A percentile compares a stretch with the other conserved stretches of the same genome.
Conservation (phyloP, 2,113 vertebrate genomes). For the Piprites chloris region DNA sequence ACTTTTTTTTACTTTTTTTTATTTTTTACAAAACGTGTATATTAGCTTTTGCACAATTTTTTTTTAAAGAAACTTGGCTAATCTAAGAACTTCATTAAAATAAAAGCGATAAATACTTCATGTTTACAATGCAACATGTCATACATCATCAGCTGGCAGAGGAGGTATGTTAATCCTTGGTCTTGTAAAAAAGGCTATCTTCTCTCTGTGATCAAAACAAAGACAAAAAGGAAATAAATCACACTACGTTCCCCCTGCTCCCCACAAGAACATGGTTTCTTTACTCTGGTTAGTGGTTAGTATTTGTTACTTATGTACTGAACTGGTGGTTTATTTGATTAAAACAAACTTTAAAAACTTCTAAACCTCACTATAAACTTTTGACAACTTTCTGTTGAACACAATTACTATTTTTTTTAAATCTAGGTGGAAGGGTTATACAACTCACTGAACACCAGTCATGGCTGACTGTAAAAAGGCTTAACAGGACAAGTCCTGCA, state of each 20-base stretch:
- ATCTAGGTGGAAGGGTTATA: background rate
- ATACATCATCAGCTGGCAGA: conserved; percentile 96
- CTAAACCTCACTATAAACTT: background rate
- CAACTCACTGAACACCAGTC: background rate
- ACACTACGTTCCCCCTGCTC: background rate
- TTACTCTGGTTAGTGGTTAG: background rate
- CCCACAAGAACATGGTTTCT: background rate
- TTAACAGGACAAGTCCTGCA: background rate
- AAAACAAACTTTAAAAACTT: background rate
- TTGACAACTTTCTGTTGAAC: background rate
- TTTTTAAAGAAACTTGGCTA: conserved; percentile 79
- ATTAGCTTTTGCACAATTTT: conserved; percentile 78
- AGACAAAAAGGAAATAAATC: background rate
- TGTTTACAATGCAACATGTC: conserved; percentile 81
- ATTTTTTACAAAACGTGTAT: conserved; percentile 83
- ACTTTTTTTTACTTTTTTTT: conserved; percentile 72
- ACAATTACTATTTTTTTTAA: background rate
- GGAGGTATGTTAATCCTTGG: conserved; percentile 97
- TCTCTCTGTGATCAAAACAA: conserved; percentile 85
- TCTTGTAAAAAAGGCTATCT: conserved; percentile 98
- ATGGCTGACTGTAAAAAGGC: background rate
- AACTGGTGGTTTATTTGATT: background rate
- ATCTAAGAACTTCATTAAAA: conserved; percentile 90
- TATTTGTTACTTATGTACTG: background rate
- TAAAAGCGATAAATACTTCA: conserved; percentile 90